A percentile compares a stretch with the other conserved stretches of the same genome.
phyloP scores from a whole-genome alignment of 2,888 invertebrate species.

The Dryadula phaetusa region DNA sequence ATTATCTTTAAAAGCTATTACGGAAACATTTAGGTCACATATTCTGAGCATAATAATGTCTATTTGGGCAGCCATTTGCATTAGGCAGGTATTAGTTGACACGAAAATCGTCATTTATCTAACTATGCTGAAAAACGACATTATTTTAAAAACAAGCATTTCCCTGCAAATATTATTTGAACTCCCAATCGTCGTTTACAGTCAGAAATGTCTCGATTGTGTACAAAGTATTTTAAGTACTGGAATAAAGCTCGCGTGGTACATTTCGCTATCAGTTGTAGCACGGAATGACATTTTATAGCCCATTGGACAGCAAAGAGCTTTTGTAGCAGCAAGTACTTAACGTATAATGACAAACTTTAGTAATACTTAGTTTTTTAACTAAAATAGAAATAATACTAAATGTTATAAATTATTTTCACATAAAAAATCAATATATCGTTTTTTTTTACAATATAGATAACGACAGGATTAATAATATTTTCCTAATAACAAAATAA shows the following conservation, averaged over 20 bases:
- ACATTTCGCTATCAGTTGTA: constrained; percentile 17
- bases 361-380: background rate
- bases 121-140: no score
- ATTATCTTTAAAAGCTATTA: constrained; percentile 10
- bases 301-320: constrained; percentile 12
- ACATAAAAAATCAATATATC: no score
- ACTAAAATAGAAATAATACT: background rate
- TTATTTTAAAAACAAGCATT: background rate
- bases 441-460: no score
- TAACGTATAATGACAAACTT: background rate
- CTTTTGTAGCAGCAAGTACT: constrained; percentile 4
- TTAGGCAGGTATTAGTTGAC: no score
- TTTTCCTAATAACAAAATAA: no score
- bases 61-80: background rate
- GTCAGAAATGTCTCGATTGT: background rate
- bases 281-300: constrained; percentile 21
- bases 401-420: no score
- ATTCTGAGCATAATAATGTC: background rate
- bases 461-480: no score
- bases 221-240: constrained; percentile 11
- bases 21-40: background rate
- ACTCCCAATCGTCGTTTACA: background rate
- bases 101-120: background rate
- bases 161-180: background rate
- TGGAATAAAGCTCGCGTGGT: constrained; percentile 8